Percentiles rank a stretch among this genome's conserved stretches.
Evolutionary conservation across 2,113 vertebrate species (phyloP).

Genomic region (Anoura caudifer): DNA sequence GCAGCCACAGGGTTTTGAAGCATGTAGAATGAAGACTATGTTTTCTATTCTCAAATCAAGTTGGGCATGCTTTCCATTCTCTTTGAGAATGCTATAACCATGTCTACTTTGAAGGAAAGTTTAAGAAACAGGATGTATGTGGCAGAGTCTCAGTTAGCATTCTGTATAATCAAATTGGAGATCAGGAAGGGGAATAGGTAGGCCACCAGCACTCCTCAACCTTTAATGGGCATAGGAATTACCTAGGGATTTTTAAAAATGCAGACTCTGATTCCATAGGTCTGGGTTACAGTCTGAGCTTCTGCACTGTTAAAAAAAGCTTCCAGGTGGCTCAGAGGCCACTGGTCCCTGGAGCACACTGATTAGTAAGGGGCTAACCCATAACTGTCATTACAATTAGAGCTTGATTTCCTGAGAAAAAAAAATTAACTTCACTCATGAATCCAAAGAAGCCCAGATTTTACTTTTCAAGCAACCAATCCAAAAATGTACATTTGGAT

Average conservation of each 20-base stretch:
- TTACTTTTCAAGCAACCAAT: neutral
- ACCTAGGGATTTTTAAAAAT: neutral
- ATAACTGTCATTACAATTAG: neutral
- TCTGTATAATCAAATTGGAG: neutral
- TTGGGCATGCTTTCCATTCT: neutral
- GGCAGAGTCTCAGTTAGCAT: neutral
- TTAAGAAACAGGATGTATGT: neutral
- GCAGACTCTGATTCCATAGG: neutral
- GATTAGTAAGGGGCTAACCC: neutral
- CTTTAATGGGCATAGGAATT: neutral
- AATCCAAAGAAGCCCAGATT: neutral
- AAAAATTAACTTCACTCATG: neutral
- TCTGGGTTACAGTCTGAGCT: neutral
- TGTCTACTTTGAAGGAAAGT: neutral
- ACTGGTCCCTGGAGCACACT: neutral
- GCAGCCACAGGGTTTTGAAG: neutral
- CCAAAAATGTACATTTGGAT: neutral
- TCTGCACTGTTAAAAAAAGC: neutral
- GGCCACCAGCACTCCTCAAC: neutral
- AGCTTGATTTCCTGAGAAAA: neutral
- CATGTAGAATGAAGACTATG: neutral
- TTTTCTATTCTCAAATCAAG: conserved; percentile 7
- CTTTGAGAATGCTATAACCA: neutral
- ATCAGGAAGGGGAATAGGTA: neutral
- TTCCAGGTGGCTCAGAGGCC: neutral